Percentiles rank a stretch among this genome's conserved stretches.
phyloP scores from a whole-genome alignment of 2,888 invertebrate species.

The Acronicta psi region DNA sequence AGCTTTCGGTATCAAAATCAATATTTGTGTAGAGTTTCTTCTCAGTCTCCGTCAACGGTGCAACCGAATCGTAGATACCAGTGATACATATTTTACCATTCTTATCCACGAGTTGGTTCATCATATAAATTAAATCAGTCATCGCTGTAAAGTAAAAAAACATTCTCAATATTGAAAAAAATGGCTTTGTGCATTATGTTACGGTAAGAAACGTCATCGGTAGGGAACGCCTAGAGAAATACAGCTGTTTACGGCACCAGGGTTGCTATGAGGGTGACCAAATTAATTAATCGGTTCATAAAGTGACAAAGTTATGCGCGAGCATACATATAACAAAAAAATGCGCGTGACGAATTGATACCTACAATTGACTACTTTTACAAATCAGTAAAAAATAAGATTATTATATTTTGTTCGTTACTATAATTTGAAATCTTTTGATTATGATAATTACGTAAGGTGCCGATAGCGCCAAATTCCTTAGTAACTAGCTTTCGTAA shows the following conservation, averaged over 20 bases:
- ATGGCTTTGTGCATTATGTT: too few species aligned
- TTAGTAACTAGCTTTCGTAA: conserved; percentile 30
- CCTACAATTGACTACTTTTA: too few species aligned
- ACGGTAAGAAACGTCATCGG: too few species aligned
- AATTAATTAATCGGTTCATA: too few species aligned
- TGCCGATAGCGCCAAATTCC: conserved; percentile 12
- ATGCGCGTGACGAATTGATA: too few species aligned
- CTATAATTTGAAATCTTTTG: not conserved
- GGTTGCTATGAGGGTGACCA: too few species aligned
- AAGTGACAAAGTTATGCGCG: too few species aligned
- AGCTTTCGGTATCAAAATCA: conserved; percentile 95
- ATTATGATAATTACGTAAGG: conserved; percentile 11
- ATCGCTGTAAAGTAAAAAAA: conserved; percentile 90
- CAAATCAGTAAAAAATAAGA: too few species aligned
- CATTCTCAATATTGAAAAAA: conserved; percentile 26
- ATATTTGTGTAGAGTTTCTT: conserved; percentile 93
- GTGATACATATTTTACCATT: conserved; percentile 96
- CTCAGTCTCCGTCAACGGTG: conserved; percentile 92
- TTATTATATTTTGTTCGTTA: too few species aligned
- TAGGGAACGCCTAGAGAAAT: too few species aligned
- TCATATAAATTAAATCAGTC: conserved; percentile 96
- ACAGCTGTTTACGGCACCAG: too few species aligned
- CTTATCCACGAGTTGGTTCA: conserved; percentile 95
- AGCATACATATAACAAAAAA: too few species aligned
- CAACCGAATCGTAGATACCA: conserved; percentile 95